Evolutionary conservation across 2,888 invertebrate genomes (phyloP).

Genomic region (Scaptodrosophila latifasciaeformis): DNA sequence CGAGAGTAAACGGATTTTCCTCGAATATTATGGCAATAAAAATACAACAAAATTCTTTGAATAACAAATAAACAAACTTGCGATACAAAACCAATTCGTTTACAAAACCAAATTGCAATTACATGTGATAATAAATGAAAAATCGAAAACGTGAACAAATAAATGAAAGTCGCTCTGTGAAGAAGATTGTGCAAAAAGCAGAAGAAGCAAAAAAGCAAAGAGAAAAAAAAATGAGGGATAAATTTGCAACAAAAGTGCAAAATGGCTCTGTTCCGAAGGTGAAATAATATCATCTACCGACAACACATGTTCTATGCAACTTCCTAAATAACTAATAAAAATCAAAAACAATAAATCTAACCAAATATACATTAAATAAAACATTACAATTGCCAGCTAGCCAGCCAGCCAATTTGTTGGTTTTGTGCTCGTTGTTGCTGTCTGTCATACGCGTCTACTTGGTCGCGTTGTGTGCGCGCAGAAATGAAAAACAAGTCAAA

Average conservation of each 20-base stretch:
- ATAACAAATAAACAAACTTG: constrained; percentile 46
- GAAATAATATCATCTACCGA: constrained; percentile 40
- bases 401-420: constrained; percentile 26
- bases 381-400: constrained; percentile 1
- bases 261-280: constrained; percentile 32
- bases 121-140: constrained; percentile 13
- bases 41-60: constrained; percentile 39
- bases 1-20: constrained; percentile 61
- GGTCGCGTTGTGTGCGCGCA: constrained; percentile 4
- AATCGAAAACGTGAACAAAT: constrained; percentile 20
- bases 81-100: constrained; percentile 10
- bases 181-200: constrained; percentile 44
- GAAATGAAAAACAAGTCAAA: neutral
- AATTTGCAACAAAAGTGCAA: constrained; percentile 34
- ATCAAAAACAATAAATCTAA: constrained; percentile 9
- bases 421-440: constrained; percentile 21
- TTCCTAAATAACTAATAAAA: too few relatives aligned
- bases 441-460: neutral
- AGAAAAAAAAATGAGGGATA: constrained; percentile 34
- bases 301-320: too few relatives aligned
- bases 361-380: constrained; percentile 14
- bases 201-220: too few relatives aligned
- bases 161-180: constrained; percentile 48
- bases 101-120: constrained; percentile 7
- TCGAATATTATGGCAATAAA: constrained; percentile 44